Evolutionary conservation across 2,797 vertebrate genomes (phyloP), one percentile per base, ranked within the genome.

Genomic region (Percopsis omiscomaycus): DNA sequence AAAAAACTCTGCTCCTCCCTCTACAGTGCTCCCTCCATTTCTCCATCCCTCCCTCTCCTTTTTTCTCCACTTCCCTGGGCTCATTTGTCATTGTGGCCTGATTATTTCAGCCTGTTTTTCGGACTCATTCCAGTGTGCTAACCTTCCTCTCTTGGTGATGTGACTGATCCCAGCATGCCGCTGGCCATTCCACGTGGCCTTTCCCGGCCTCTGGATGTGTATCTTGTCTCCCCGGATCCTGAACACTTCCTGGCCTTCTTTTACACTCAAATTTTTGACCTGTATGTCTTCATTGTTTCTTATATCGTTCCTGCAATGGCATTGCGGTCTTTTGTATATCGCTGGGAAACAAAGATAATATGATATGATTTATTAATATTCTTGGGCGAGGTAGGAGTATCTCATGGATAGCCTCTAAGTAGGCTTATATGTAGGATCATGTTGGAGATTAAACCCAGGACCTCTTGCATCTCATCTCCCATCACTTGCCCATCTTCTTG

Each of bases 41-140:
- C 56, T 57, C 37, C 61, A 11, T 52, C 66, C 49, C 55, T 72
- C 64, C 68, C 73, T 76, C 56, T 80, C 59, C 74, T 70, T 80
- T 66, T 47, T 59, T 29, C 52, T 75, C 83, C 84, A 75, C 78
- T 75, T 91, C 88, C 88, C 89, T 60, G 64, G 62, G 68, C 91
- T 92, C 90, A 84, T 94, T 92, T 89, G 85, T 93, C 89, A 91
- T 76, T 47, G 65, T 92, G 92, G 86, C 92, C 92, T 90, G 86
- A 92, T 91, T 93, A 92, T 87, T 91, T 93, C 92, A 91, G 82
- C 80, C 77, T 76, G 71, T 77, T 89, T 73, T 72, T 83, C 73
- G 75, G 74, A 54, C 82, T 83, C 69, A 71, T 87, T 88, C 76
- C 84, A 82, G 78, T 73, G 74, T 46, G 72, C 73, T 78, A 80